A percentile compares a stretch with the other conserved stretches of the same genome.
Conservation (phyloP, 2,888 invertebrate species). For the Caprella mutica region DNA sequence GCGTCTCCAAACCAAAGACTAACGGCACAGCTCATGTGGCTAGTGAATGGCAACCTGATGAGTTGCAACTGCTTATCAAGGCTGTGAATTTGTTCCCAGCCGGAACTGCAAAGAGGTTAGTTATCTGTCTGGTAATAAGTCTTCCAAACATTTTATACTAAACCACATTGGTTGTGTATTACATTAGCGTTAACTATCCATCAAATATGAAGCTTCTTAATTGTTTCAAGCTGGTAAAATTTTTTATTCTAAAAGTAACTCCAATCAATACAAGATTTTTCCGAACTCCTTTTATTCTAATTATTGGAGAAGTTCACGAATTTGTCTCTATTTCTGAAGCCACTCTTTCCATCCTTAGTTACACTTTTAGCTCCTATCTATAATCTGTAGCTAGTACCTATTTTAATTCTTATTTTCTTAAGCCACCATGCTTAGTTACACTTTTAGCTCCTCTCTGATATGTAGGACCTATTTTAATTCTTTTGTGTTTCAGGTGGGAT, state of each 20-base stretch:
- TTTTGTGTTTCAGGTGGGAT: slow-evolving; percentile 52
- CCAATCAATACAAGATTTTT: too few species aligned
- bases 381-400: neutral
- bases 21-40: slow-evolving; percentile 43
- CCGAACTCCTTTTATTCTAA: too few species aligned
- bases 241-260: too few species aligned
- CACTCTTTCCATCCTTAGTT: neutral
- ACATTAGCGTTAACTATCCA: too few species aligned
- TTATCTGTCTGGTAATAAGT: too few species aligned
- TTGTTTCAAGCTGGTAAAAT: too few species aligned
- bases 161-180: too few species aligned
- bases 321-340: too few species aligned
- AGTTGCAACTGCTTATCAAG: slow-evolving; percentile 82
- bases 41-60: slow-evolving; percentile 67
- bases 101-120: slow-evolving; percentile 72
- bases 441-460: neutral
- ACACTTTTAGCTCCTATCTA: neutral
- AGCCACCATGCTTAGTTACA: neutral
- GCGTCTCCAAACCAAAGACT: slow-evolving; percentile 39
- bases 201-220: too few species aligned
- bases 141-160: too few species aligned
- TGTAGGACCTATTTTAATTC: neutral
- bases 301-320: too few species aligned
- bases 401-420: too few species aligned
- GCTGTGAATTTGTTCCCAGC: slow-evolving; percentile 96